Evolutionary conservation across 2,113 vertebrate genomes (phyloP), one percentile per base, ranked within the genome.

Genomic region (Apaloderma vittatum): DNA sequence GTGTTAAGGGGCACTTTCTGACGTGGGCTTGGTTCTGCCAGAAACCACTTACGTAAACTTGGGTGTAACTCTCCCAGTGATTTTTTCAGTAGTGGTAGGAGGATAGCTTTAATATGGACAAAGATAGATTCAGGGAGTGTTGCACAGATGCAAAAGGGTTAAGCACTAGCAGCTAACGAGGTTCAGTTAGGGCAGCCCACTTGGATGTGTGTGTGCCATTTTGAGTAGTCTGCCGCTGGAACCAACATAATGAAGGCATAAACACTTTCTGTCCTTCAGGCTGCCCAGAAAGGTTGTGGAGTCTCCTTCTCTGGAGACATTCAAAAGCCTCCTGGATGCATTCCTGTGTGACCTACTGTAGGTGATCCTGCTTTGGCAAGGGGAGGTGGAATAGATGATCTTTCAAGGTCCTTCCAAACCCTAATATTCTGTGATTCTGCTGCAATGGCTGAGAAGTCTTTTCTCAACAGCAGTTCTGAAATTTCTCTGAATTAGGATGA

Each of bases 151-250:
- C 21, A 17, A 48, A 46, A 5, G 24, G 6, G 3, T 77, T 65
- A 66, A 70, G 19, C 24, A n/a, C 4, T 7, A 46, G 68, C 17
- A 84, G 17, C 5, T 67, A 66, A 59, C 2, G 0, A 0, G 12
- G 21, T 15, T 34, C 37, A 14, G 15, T 57, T 62, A 62, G 21
- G 48, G 58, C 10, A 67, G n/a, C 18, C 36, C 18, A 4, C 15
- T 32, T 23, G 12, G 2, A 4, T 40, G 11, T 1, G 0, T 27
- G 17, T 11, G 15, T 55, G 45, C 3, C 5, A 5, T 70, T 73
- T 66, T 68, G 27, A 73, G 37, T 14, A 74, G 21, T 24, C 23
- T 2, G 0, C 8, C 65, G 52, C 22, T 72, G 34, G 6, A 21
- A 68, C 23, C 61, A 45, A 67, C 14, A 11, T 32, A 43, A 66